A percentile compares a stretch with the other conserved stretches of the same genome.
Evolutionary conservation across 1,140 invertebrate genomes (phyloP).

Genomic region (Hermatobates lingyangjiaoensis): DNA sequence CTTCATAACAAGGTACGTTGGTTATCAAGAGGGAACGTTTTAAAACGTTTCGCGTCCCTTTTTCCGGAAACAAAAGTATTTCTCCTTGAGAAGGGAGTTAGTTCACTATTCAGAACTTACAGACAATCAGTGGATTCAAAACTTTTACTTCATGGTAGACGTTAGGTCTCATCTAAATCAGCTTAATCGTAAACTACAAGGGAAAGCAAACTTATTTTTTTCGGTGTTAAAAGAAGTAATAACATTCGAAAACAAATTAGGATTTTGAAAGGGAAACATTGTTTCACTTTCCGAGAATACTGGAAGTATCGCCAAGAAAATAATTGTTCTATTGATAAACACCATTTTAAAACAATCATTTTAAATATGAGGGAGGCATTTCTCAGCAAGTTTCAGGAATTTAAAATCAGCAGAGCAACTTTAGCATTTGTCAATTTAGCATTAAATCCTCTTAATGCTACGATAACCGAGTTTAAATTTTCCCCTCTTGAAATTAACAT

Average conservation of each 20-base stretch:
- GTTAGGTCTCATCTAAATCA: conserved; percentile 20
- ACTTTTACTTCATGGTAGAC: conserved; percentile 21
- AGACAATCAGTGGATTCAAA: conserved; percentile 20
- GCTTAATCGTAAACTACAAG: conserved; percentile 21
- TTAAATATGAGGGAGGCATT: conserved; percentile 19
- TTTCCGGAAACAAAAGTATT: conserved; percentile 19
- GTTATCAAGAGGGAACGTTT: conserved; percentile 17
- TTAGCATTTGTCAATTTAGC: conserved; percentile 19
- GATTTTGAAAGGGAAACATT: too few relatives aligned
- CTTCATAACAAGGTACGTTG: conserved; percentile 18
- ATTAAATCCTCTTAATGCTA: conserved; percentile 13
- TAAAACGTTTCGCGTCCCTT: conserved; percentile 17
- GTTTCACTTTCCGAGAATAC: conserved; percentile 17
- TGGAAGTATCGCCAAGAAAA: too few relatives aligned
- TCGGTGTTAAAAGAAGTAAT: conserved; percentile 7
- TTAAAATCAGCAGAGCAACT: conserved; percentile 16
- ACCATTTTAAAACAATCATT: conserved; percentile 18
- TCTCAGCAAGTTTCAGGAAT: conserved; percentile 17
- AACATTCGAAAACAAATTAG: conserved; percentile 10
- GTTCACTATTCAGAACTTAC: conserved; percentile 19
- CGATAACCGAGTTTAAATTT: conserved; percentile 9
- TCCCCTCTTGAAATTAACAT: conserved; percentile 10
- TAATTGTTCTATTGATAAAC: too few relatives aligned
- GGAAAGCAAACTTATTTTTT: conserved; percentile 18
- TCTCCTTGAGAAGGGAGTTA: conserved; percentile 19